These are phyloP conservation scores for Heliothis subflexa DNA, from an alignment of 1,140 invertebrate species.

Conservation along the genomic window DNA sequence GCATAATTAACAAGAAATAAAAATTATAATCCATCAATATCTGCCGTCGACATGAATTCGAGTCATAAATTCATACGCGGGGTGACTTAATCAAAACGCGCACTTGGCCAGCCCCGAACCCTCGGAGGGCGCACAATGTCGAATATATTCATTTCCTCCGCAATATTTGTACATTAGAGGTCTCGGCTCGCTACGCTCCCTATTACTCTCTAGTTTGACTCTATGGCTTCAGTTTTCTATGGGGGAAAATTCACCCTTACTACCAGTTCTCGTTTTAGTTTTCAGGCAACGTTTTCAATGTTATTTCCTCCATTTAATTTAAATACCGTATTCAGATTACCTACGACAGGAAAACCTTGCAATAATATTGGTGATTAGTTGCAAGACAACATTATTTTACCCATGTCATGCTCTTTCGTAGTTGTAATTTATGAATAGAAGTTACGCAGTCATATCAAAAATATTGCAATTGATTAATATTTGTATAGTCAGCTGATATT, in stretches of 20 bases:
- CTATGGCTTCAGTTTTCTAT: slow-evolving; percentile 62
- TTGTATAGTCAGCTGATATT: too few relatives aligned
- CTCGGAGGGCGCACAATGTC: slow-evolving; percentile 55
- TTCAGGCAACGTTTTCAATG: not conserved
- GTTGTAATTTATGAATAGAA: too few relatives aligned
- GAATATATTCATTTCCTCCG: slow-evolving; percentile 85
- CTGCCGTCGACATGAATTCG: slow-evolving; percentile 58
- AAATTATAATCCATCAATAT: slow-evolving; percentile 31
- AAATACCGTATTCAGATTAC: too few relatives aligned
- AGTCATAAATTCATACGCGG: slow-evolving; percentile 74
- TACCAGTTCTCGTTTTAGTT: slow-evolving; percentile 44
- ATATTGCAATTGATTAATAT: too few relatives aligned
- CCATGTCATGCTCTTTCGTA: too few relatives aligned
- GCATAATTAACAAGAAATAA: slow-evolving; percentile 35
- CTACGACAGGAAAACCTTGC: too few relatives aligned
- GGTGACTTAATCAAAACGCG: slow-evolving; percentile 81
- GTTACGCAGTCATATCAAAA: too few relatives aligned
- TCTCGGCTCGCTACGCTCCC: slow-evolving; percentile 80
- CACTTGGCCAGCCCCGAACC: slow-evolving; percentile 64
- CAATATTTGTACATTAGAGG: slow-evolving; percentile 86
- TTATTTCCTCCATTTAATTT: not conserved
- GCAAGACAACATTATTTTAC: too few relatives aligned
- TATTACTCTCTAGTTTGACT: slow-evolving; percentile 67
- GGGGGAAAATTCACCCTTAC: slow-evolving; percentile 56
- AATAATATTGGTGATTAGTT: too few relatives aligned